Base-by-base conservation (phyloP, 2,797 vertebrate species). In the Poecilia velifera region DNA sequence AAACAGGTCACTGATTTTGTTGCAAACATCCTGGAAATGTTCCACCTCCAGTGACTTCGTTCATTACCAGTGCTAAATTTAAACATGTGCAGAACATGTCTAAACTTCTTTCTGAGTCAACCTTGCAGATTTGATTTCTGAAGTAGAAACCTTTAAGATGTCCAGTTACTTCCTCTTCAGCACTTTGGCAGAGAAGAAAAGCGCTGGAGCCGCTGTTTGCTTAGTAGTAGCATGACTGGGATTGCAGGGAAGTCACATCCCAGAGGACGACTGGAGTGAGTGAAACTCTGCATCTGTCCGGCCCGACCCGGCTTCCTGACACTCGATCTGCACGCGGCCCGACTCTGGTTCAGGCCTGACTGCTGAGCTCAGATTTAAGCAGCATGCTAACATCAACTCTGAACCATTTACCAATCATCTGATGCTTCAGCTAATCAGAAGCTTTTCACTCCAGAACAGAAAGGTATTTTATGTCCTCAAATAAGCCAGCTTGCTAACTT, bases 251-350 rank as follows among this genome's bases (percentile, higher is more conserved):
- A 70, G 81, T 82, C 85, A 81, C 76, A 59, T 80, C 85, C 82
- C 76, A 34, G 34, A 73, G 83, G 84, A 77, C 0, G 39, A 68
- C n/a, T 43, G 1, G 28, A 53, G 71, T 47, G 72, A 73, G 62
- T 66, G 79, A 59, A 47, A 84, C 72, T 62, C 59, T 64, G 83
- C 76, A 81, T 87, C 64, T 90, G 81, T 49, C 82, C 2, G 59
- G 72, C 20, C 59, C 45, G 76, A 73, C 64, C 64, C 25, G 25
- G 22, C 68, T 74, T 78, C 73, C 76, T 76, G 76, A 87, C 79
- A 74, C 76, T 59, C 64, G 80, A 76, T 72, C 28, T 46, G 39
- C 7, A 72, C 66, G 31, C 31, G 78, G 73, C 66, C n/a, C 31
- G 45, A 3, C 76, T 12, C 12, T 41, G 75, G 43, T 31, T 16